phyloP scores from a whole-genome alignment of 1,140 invertebrate genomes.

The Potamilus streckersoni region DNA sequence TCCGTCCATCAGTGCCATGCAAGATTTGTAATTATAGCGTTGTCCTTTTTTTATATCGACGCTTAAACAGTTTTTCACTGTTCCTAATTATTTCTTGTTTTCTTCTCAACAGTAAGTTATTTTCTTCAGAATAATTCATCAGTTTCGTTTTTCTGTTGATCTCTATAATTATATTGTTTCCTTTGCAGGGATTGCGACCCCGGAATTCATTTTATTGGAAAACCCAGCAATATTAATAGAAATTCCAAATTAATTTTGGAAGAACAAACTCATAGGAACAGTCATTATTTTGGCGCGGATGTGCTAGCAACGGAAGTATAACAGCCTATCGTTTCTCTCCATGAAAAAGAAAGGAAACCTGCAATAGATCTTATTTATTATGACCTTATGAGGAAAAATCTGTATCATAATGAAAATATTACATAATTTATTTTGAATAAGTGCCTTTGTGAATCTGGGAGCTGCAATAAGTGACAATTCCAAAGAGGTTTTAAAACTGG shows the following conservation, averaged over 20 bases:
- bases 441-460: no score
- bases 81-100: not conserved
- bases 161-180: conserved; percentile 25
- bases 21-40: conserved; percentile 6
- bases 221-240: conserved; percentile 40
- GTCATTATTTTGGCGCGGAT: conserved; percentile 41
- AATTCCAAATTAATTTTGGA: conserved; percentile 39
- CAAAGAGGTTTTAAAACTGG: no score
- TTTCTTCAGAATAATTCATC: not conserved
- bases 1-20: conserved; percentile 29
- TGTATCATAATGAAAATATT: no score
- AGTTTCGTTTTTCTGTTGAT: not conserved
- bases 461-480: no score
- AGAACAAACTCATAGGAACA: conserved; percentile 28
- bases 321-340: conserved; percentile 25
- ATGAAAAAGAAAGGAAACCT: conserved; percentile 17
- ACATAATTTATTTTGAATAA: no score
- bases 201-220: conserved; percentile 41
- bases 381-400: not conserved
- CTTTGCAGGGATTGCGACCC: conserved; percentile 33
- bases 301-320: conserved; percentile 56
- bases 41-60: no score
- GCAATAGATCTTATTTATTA: conserved; percentile 39
- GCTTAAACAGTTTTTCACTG: no score
- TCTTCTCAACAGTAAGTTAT: no score